Percentiles rank a stretch among this genome's conserved stretches.
phyloP scores from a whole-genome alignment of 2,113 vertebrate species.

The Ochotona princeps region DNA sequence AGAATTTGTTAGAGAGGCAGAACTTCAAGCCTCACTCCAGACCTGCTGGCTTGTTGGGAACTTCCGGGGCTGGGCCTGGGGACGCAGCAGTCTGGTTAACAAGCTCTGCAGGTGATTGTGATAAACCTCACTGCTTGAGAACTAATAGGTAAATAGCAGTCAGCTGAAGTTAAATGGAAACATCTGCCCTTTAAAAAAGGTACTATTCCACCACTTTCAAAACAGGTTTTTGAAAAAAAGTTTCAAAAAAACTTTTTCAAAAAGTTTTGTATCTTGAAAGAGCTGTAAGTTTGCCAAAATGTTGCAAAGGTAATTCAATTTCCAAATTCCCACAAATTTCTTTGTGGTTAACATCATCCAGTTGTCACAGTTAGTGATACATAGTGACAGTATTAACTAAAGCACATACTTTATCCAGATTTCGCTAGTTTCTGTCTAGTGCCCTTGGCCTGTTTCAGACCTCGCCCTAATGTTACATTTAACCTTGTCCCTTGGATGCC shows the following conservation, averaged over 20 bases:
- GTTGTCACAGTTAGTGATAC: neutral
- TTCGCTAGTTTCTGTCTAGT: conserved; percentile 1
- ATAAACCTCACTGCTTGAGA: neutral
- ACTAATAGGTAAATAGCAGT: neutral
- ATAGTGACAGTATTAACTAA: neutral
- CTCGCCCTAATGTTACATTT: neutral
- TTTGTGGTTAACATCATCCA: neutral
- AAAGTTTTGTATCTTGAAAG: conserved; percentile 9
- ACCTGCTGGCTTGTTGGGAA: neutral
- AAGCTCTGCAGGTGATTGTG: neutral
- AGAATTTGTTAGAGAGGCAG: neutral
- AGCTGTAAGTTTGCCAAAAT: conserved; percentile 9
- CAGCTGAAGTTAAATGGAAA: neutral
- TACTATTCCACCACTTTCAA: neutral
- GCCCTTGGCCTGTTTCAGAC: neutral
- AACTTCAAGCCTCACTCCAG: neutral
- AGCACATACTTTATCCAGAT: neutral
- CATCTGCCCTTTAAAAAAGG: neutral
- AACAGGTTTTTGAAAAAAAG: neutral
- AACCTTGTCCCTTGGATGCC: neutral
- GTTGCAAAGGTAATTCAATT: neutral
- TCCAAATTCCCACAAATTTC: neutral
- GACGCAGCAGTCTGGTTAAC: neutral
- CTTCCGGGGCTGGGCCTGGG: accelerated
- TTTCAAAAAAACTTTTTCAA: neutral